These are phyloP conservation scores for Petaurus breviceps DNA, from an alignment of 2,113 vertebrate species.

Conservation along the genomic window DNA sequence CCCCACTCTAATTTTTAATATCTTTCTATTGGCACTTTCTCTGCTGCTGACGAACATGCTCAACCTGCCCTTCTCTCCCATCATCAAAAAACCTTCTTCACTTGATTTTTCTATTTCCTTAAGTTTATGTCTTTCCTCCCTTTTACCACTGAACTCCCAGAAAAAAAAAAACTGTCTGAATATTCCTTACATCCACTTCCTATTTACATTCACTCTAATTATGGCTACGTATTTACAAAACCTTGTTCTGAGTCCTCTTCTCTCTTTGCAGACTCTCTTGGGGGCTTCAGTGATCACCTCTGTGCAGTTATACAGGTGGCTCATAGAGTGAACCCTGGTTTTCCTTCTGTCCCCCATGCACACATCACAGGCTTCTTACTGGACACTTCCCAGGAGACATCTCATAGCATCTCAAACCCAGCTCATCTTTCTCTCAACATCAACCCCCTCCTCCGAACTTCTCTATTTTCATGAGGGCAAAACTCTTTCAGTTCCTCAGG, in stretches of 20 bases:
- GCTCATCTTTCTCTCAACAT: neutral
- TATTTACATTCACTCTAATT: neutral
- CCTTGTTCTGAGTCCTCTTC: neutral
- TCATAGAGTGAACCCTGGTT: too few relatives aligned
- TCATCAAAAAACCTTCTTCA: too few relatives aligned
- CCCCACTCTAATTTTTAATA: neutral
- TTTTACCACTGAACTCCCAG: neutral
- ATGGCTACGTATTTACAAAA: neutral
- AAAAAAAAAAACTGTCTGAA: neutral
- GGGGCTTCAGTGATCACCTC: neutral
- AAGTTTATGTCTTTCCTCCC: neutral
- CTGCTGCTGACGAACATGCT: neutral
- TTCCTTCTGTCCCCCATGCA: neutral
- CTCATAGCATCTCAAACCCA: neutral
- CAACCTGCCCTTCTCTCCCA: neutral
- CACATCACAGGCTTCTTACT: neutral
- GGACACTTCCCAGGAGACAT: neutral
- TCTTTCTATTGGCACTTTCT: neutral
- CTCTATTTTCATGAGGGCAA: neutral
- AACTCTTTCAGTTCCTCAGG: neutral
- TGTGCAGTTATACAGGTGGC: too few relatives aligned
- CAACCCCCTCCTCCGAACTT: neutral
- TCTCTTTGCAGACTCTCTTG: neutral
- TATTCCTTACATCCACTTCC: neutral
- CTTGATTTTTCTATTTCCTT: too few relatives aligned